A percentile compares a stretch with the other conserved stretches of the same genome.
These are phyloP conservation scores for Herpailurus yagouaroundi DNA, from an alignment of 2,113 vertebrate species.

Conservation along the genomic window DNA sequence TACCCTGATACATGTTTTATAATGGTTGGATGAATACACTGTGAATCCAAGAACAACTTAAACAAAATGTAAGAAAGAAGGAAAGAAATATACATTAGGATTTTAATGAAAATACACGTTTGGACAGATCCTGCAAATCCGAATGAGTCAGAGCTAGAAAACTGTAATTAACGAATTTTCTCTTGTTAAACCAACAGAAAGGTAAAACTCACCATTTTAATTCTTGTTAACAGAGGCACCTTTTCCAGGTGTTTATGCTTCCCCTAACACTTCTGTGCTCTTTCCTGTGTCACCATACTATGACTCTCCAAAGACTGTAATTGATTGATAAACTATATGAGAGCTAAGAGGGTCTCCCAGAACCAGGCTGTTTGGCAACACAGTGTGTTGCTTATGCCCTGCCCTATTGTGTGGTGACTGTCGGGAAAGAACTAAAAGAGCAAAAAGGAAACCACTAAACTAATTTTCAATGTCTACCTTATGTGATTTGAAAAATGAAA, in stretches of 20 bases:
- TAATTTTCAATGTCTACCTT: slow-evolving; percentile 2
- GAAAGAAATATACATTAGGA: background rate
- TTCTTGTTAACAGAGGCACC: background rate
- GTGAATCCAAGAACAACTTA: background rate
- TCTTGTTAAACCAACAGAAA: background rate
- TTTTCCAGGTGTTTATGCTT: background rate
- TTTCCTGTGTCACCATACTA: background rate
- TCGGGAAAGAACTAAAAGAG: slow-evolving; percentile 11
- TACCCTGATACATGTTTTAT: background rate
- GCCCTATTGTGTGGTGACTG: background rate
- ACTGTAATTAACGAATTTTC: background rate
- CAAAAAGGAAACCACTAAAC: background rate
- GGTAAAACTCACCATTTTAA: background rate
- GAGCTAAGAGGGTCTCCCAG: background rate
- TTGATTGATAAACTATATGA: background rate
- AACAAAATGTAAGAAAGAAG: background rate
- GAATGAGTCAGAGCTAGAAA: background rate
- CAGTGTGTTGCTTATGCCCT: background rate
- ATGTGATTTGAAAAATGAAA: slow-evolving; percentile 46
- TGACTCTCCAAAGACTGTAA: background rate
- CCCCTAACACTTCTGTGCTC: fast-evolving
- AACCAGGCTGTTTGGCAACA: background rate
- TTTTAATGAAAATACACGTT: background rate
- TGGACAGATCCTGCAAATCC: background rate
- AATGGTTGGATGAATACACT: background rate